Conservation (phyloP, 2,888 invertebrate species). For the Ferdinandea cuprea region DNA sequence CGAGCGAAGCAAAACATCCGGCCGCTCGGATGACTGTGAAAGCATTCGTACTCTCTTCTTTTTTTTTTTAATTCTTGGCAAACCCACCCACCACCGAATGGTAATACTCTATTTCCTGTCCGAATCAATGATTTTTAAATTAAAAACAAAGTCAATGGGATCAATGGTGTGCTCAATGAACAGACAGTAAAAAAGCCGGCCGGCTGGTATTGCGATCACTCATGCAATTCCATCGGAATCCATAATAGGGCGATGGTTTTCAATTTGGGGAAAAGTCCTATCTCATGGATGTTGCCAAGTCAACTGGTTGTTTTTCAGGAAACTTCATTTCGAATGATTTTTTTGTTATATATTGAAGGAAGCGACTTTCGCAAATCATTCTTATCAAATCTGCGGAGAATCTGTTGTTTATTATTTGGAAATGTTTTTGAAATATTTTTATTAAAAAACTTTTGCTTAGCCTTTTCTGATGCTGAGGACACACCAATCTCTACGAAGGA, state of each 20-base stretch:
- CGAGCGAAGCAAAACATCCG: constrained; percentile 63
- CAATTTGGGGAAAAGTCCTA: background rate
- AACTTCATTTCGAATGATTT: too few species aligned
- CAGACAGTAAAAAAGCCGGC: constrained; percentile 52
- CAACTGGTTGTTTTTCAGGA: constrained; percentile 2
- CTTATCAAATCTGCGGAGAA: too few species aligned
- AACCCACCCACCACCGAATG: constrained; percentile 46
- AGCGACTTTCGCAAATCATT: too few species aligned
- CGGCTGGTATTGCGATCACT: constrained; percentile 38
- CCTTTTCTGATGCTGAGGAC: too few species aligned
- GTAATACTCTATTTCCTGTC: constrained; percentile 60
- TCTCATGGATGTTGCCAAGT: constrained; percentile 15
- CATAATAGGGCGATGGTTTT: background rate
- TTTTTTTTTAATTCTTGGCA: background rate
- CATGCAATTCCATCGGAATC: constrained; percentile 34
- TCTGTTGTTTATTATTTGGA: too few species aligned
- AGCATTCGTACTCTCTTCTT: too few species aligned
- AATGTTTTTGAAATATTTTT: too few species aligned
- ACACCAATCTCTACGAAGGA: too few species aligned
- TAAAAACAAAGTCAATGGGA: constrained; percentile 58
- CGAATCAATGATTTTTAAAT: constrained; percentile 45
- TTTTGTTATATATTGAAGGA: too few species aligned
- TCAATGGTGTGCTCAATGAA: constrained; percentile 62
- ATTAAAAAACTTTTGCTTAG: too few species aligned
- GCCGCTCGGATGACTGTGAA: constrained; percentile 3